Conservation (phyloP, 2,113 vertebrate species). For the Poeciliopsis occidentalis region DNA sequence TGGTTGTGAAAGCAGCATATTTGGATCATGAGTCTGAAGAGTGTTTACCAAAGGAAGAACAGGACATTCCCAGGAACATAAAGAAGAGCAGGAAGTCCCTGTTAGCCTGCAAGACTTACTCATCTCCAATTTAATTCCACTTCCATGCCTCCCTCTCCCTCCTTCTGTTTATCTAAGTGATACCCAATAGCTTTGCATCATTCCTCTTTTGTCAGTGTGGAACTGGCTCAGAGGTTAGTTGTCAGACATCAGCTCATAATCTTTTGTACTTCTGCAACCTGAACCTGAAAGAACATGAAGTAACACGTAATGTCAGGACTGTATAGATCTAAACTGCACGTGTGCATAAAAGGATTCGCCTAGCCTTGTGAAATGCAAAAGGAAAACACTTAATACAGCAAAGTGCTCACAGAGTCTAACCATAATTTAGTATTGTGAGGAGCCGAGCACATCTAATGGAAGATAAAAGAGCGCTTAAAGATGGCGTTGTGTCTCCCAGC, state of each 20-base stretch:
- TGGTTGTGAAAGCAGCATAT: neutral
- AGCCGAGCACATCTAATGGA: slow-evolving; percentile 1
- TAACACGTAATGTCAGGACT: slow-evolving; percentile 9
- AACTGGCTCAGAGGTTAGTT: slow-evolving; percentile 42
- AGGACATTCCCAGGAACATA: neutral
- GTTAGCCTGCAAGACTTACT: slow-evolving; percentile 9
- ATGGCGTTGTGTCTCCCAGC: slow-evolving; percentile 15
- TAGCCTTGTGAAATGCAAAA: neutral
- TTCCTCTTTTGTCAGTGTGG: slow-evolving; percentile 41
- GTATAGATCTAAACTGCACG: neutral
- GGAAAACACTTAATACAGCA: neutral
- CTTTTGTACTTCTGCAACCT: slow-evolving; percentile 24
- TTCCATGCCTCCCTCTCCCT: neutral
- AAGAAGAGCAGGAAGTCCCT: slow-evolving; percentile 2
- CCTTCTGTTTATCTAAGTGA: slow-evolving; percentile 36
- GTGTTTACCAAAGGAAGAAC: neutral
- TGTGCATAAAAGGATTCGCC: neutral
- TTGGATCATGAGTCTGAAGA: neutral
- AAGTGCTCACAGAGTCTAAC: neutral
- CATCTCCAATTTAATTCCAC: slow-evolving; percentile 8
- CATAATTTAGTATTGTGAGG: neutral
- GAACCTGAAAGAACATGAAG: neutral
- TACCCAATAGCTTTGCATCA: slow-evolving; percentile 54
- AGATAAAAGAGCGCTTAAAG: neutral
- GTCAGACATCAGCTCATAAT: slow-evolving; percentile 48